Evolutionary conservation across 2,888 invertebrate genomes (phyloP).

Genomic region (Trichogramma dendrolimi): DNA sequence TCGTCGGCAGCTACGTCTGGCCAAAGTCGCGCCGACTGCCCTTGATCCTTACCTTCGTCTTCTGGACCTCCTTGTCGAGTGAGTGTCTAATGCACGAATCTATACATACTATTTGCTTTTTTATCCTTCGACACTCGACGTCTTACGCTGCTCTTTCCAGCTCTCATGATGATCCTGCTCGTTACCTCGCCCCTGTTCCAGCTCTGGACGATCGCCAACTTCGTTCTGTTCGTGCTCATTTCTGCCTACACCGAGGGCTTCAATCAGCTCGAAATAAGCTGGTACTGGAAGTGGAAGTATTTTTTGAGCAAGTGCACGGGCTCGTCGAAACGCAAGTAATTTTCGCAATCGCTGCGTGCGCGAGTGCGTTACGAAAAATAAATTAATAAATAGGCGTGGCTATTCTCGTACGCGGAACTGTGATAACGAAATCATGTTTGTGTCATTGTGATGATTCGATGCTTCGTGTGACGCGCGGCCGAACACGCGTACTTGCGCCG

Average conservation of each 20-base stretch:
- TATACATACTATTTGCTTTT: too few relatives aligned
- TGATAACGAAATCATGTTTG: too few relatives aligned
- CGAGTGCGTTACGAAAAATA: too few relatives aligned
- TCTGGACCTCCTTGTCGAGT: constrained; percentile 58
- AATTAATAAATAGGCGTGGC: too few relatives aligned
- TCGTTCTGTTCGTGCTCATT: constrained; percentile 41
- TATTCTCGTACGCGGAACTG: too few relatives aligned
- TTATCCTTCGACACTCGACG: background rate
- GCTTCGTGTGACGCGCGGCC: too few relatives aligned
- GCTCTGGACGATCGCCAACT: constrained; percentile 42
- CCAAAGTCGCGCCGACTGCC: constrained; percentile 48
- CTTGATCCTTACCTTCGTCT: constrained; percentile 58
- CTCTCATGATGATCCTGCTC: constrained; percentile 37
- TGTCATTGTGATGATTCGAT: too few relatives aligned
- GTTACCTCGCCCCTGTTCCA: constrained; percentile 46
- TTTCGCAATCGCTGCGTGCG: too few relatives aligned
- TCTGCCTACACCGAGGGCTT: constrained; percentile 45
- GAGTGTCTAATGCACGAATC: constrained; percentile 43
- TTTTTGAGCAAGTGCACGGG: too few relatives aligned
- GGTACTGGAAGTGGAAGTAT: constrained; percentile 45
- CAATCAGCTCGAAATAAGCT: constrained; percentile 47
- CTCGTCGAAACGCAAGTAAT: too few relatives aligned
- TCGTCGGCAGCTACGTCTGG: constrained; percentile 46
- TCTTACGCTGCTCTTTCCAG: background rate
- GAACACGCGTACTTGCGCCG: too few relatives aligned